Conservation (phyloP, 2,888 invertebrate genomes). For the Cryptosula pallasiana region DNA sequence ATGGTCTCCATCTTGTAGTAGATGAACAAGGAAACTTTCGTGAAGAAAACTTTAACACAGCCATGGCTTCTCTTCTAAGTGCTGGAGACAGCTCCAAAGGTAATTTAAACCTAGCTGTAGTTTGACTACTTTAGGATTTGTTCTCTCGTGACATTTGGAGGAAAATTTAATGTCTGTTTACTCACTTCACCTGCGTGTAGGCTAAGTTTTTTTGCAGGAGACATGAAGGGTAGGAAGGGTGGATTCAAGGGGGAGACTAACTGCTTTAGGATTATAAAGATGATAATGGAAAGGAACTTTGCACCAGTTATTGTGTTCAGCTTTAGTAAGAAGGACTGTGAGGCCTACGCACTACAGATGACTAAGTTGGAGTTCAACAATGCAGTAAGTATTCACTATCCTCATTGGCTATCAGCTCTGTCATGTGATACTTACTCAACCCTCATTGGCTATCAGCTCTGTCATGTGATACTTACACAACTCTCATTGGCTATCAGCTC, state of each 20-base stretch:
- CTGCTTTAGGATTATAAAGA: conserved; percentile 94
- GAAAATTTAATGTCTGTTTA: not conserved
- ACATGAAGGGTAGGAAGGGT: conserved; percentile 41
- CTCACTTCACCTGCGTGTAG: not conserved
- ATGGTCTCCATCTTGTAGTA: conserved; percentile 87
- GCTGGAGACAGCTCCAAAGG: conserved; percentile 65
- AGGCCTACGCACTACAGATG: conserved; percentile 92
- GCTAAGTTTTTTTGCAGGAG: conserved; percentile 23
- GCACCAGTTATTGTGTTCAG: conserved; percentile 98
- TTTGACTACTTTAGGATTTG: too few relatives aligned
- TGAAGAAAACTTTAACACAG: conserved; percentile 95
- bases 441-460: too few relatives aligned
- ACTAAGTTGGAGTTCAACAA: conserved; percentile 94
- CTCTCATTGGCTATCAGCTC: too few relatives aligned
- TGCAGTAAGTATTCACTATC: conserved; percentile 54
- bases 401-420: too few relatives aligned
- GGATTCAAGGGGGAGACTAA: conserved; percentile 61
- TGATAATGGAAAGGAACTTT: conserved; percentile 97
- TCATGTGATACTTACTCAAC: too few relatives aligned
- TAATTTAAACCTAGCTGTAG: too few relatives aligned
- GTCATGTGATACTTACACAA: too few relatives aligned
- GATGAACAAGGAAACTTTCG: conserved; percentile 90
- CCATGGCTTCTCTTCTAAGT: conserved; percentile 78
- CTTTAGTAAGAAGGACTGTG: conserved; percentile 98
- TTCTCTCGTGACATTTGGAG: not conserved